Conservation (phyloP, 2,113 vertebrate species). For the Craseonycteris thonglongyai region DNA sequence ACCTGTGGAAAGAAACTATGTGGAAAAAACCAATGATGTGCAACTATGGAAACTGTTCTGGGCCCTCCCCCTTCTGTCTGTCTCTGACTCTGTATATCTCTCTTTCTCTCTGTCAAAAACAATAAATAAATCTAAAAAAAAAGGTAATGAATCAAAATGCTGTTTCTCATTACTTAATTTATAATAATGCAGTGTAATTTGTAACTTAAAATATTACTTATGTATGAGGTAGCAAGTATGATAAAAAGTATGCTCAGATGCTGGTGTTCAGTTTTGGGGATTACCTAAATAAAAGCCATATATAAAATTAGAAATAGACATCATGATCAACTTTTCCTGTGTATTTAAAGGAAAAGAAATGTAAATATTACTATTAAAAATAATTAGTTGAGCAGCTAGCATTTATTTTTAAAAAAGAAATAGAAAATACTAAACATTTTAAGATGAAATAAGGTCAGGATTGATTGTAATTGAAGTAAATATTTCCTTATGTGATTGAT, state of each 20-base stretch:
- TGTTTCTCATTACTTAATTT: constrained; percentile 42
- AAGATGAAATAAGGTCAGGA: not conserved
- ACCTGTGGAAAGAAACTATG: too few relatives aligned
- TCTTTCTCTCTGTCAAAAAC: too few relatives aligned
- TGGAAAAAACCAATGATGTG: too few relatives aligned
- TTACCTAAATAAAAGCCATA: not conserved
- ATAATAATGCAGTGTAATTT: not conserved
- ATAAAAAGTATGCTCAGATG: not conserved
- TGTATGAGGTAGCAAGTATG: not conserved
- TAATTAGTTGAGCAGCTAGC: not conserved
- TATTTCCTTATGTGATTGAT: not conserved
- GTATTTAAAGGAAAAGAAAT: constrained; percentile 21
- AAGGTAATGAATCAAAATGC: not conserved
- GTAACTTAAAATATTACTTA: constrained; percentile 3
- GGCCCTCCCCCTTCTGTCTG: too few relatives aligned
- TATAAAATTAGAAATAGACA: constrained; percentile 8
- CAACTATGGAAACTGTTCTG: too few relatives aligned
- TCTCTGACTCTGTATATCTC: too few relatives aligned
- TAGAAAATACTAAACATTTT: not conserved
- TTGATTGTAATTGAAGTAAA: not conserved
- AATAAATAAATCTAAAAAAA: too few relatives aligned
- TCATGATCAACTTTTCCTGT: not conserved
- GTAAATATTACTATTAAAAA: not conserved
- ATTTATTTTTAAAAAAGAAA: not conserved
- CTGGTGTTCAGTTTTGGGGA: not conserved